Percentiles rank a stretch among this genome's conserved stretches.
Conservation (phyloP, 2,888 invertebrate genomes). For the Dioctria linearis region DNA sequence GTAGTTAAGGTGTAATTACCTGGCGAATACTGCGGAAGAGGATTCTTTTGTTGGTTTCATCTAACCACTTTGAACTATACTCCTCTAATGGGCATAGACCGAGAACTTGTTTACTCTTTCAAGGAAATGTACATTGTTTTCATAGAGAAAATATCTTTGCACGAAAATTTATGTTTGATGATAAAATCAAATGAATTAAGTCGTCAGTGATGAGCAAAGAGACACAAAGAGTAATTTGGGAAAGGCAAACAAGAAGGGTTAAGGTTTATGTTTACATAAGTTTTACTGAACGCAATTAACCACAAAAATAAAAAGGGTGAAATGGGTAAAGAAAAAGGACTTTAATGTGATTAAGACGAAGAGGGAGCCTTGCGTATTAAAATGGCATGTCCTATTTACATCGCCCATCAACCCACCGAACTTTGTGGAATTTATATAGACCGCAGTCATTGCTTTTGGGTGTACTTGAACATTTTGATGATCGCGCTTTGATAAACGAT, state of each 20-base stretch:
- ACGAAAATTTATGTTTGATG: background rate
- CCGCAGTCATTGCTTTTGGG: too few relatives aligned
- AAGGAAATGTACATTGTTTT: background rate
- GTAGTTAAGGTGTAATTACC: background rate
- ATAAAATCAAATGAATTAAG: slow-evolving; percentile 6
- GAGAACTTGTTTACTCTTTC: slow-evolving; percentile 1
- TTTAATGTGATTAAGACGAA: too few relatives aligned
- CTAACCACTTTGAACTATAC: background rate
- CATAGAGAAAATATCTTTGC: background rate
- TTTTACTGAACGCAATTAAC: background rate
- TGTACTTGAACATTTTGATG: too few relatives aligned
- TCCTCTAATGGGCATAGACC: background rate
- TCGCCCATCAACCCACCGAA: too few relatives aligned
- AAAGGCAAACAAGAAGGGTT: background rate
- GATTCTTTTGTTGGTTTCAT: background rate
- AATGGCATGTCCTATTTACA: too few relatives aligned
- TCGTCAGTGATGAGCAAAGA: background rate
- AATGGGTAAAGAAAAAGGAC: background rate
- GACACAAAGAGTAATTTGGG: background rate
- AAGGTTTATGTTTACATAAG: background rate
- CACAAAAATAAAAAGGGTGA: background rate
- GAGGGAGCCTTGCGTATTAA: too few relatives aligned
- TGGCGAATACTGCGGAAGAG: background rate
- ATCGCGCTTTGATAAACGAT: too few relatives aligned
- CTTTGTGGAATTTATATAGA: too few relatives aligned